Evolutionary conservation across 2,888 invertebrate species (phyloP).

Genomic region (Oscheius sp.): DNA sequence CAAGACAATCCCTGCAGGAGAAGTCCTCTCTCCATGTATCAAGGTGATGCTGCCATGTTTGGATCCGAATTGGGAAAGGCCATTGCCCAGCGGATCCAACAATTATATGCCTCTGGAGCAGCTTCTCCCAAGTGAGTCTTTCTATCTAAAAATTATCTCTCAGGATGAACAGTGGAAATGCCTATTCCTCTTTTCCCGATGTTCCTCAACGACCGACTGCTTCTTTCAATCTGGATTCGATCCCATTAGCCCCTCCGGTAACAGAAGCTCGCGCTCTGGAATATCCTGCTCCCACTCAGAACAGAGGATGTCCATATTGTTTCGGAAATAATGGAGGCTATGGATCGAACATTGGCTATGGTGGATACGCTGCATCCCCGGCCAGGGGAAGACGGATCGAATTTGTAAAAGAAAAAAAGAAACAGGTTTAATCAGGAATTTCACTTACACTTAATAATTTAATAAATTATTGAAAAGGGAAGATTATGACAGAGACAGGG

Average conservation of each 20-base stretch:
- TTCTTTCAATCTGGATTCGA: neutral
- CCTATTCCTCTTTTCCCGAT: slow-evolving; percentile 5
- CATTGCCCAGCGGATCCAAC: slow-evolving; percentile 28
- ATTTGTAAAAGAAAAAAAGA: slow-evolving; percentile 10
- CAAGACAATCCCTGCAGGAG: neutral
- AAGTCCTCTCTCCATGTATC: slow-evolving; percentile 19
- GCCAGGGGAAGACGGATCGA: slow-evolving; percentile 2
- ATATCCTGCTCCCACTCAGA: neutral
- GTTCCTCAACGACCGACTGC: neutral
- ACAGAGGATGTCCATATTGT: slow-evolving; percentile 27
- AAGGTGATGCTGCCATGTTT: slow-evolving; percentile 24
- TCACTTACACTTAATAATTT: neutral
- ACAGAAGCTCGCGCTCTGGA: neutral
- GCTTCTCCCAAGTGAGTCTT: neutral
- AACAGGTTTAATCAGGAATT: neutral
- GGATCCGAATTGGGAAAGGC: slow-evolving; percentile 30
- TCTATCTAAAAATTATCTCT: neutral
- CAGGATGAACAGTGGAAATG: slow-evolving; percentile 16
- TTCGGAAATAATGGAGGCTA: slow-evolving; percentile 15
- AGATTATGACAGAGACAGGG: slow-evolving; percentile 5
- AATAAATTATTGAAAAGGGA: neutral
- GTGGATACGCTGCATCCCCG: slow-evolving; percentile 10
- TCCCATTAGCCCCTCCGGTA: neutral
- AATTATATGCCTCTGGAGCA: slow-evolving; percentile 12
- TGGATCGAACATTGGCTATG: neutral